These are phyloP conservation scores for Zhuqinia jingwanae DNA, from an alignment of 2,888 invertebrate species.

Conservation along the genomic window DNA sequence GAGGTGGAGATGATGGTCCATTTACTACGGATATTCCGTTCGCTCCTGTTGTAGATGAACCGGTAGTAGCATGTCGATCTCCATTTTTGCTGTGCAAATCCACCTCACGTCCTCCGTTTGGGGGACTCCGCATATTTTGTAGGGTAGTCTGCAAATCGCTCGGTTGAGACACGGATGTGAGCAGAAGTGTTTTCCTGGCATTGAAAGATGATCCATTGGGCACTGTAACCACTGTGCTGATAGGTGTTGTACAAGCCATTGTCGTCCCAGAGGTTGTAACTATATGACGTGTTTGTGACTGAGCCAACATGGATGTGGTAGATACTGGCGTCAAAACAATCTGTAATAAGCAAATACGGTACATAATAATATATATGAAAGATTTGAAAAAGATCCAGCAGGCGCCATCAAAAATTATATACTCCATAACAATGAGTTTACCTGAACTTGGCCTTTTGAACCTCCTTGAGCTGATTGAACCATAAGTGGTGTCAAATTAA, in stretches of 20 bases:
- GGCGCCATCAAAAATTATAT: background rate
- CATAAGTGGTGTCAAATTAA: conserved; percentile 77
- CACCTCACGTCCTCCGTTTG: conserved; percentile 64
- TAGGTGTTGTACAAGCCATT: conserved; percentile 22
- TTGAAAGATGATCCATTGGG: conserved; percentile 65
- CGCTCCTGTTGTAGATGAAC: conserved; percentile 49
- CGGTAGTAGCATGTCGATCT: conserved; percentile 21
- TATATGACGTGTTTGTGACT: conserved; percentile 41
- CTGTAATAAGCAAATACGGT: background rate
- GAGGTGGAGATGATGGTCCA: conserved; percentile 78
- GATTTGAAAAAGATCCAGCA: too few relatives aligned
- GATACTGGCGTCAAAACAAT: conserved; percentile 58
- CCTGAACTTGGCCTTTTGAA: conserved; percentile 72
- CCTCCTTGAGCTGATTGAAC: conserved; percentile 71
- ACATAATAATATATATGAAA: background rate
- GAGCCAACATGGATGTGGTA: conserved; percentile 49
- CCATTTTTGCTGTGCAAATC: conserved; percentile 38
- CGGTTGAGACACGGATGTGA: conserved; percentile 54
- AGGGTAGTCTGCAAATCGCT: conserved; percentile 47
- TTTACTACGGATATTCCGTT: conserved; percentile 77
- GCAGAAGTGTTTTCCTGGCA: conserved; percentile 70
- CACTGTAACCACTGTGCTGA: conserved; percentile 66
- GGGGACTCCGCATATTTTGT: conserved; percentile 38
- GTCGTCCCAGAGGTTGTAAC: conserved; percentile 28
- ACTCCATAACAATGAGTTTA: background rate